These are phyloP conservation scores for Sminthurinus aureus DNA, from an alignment of 2,888 invertebrate species.

Conservation along the genomic window DNA sequence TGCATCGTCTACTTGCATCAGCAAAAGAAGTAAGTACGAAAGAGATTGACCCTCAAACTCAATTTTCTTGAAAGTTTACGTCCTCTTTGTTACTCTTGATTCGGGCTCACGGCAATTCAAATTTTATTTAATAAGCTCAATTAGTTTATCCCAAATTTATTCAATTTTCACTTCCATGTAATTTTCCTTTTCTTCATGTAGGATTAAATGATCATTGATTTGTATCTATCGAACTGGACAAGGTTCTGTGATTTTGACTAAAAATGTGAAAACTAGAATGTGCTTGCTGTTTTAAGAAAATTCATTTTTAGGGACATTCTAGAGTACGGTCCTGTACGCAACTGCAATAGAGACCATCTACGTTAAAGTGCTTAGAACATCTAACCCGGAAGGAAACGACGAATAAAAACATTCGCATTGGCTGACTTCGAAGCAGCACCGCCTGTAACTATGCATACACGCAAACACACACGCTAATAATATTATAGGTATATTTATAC, in stretches of 20 bases:
- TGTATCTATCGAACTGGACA: too few species aligned
- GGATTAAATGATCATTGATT: too few species aligned
- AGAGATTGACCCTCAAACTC: background rate
- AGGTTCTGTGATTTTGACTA: too few species aligned
- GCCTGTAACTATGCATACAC: slow-evolving; percentile 11
- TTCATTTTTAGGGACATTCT: too few species aligned
- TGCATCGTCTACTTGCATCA: background rate
- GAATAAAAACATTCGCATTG: slow-evolving; percentile 41
- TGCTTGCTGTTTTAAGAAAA: too few species aligned
- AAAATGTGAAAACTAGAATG: too few species aligned
- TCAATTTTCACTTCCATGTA: too few species aligned
- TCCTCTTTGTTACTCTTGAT: background rate
- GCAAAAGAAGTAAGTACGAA: too few species aligned
- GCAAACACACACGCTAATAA: slow-evolving; percentile 6
- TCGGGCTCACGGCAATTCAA: background rate
- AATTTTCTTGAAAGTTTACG: background rate
- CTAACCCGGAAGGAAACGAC: slow-evolving; percentile 42
- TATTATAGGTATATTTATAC: background rate
- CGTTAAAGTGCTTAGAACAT: slow-evolving; percentile 23
- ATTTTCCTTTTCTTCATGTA: too few species aligned
- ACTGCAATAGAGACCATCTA: slow-evolving; percentile 27
- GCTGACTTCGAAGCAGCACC: slow-evolving; percentile 27
- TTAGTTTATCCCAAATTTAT: too few species aligned
- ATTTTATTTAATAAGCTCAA: too few species aligned
- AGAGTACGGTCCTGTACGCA: slow-evolving; percentile 11